Evolutionary conservation across 2,797 vertebrate species (phyloP), one percentile per base, ranked within the genome.

Genomic region (Coregonus suidteri): DNA sequence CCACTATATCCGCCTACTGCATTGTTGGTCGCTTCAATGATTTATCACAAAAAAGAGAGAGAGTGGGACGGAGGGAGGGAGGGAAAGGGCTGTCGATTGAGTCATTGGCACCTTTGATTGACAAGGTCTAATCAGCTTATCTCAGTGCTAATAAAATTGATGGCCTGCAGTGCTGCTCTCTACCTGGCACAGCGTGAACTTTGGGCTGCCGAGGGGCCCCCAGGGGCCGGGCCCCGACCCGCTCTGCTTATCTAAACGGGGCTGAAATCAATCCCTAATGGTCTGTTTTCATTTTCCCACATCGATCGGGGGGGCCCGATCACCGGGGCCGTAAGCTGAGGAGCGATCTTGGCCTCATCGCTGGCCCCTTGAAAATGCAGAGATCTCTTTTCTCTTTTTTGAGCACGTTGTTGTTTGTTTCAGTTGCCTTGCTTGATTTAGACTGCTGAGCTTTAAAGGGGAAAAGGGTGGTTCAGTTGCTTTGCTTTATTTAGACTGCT

Each of bases 61-160:
- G 82, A 86, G 31, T 56, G 62, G 35, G 75, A 71, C 30, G 91
- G 88, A 56, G 56, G 66, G 67, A 66, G 16, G 84, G 79, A 84
- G 83, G 79, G 83, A 79, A 87, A 84, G 80, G 91, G 92, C 94
- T 95, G 92, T 95, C 91, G 95, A 94, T 93, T 95, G 96, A 98
- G 96, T 96, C 96, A 95, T 95, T 95, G 95, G 94, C 94, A 96
- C 93, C 95, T 97, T 96, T 98, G 97, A 98, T 95, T 97, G 97
- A 97, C 97, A 96, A 93, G 94, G 94, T 94, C 94, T 98, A 98
- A 98, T 99, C 97, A 98, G 97, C 97, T 99, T 98, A 99, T 97
- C 96, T 95, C 92, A 87, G 93, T 93, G 94, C 96, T 97, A 98
- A 98, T 98, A 98, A 98, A 98, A 95, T 95, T 96, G 96, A 95